Conservation (phyloP, 1,140 invertebrate genomes). For the Hestina assimilis region DNA sequence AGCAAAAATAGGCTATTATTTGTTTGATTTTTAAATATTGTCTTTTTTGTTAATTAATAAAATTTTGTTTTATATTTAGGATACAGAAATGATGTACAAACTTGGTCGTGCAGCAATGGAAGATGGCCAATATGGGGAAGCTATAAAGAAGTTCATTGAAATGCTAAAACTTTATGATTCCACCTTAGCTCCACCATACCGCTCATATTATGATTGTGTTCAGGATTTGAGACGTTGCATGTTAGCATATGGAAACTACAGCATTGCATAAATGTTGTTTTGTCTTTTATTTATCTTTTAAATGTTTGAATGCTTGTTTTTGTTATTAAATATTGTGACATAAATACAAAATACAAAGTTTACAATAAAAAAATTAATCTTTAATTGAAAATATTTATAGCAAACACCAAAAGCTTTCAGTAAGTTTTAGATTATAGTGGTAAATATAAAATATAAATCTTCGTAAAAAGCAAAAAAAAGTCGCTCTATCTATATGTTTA, state of each 20-base stretch:
- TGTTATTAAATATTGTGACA: not conserved
- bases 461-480: too few species aligned
- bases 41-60: conserved; percentile 1
- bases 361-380: too few species aligned
- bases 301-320: not conserved
- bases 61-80: conserved; percentile 62
- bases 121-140: conserved; percentile 81
- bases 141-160: conserved; percentile 84
- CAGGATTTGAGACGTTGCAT: conserved; percentile 88
- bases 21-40: too few species aligned
- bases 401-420: too few species aligned
- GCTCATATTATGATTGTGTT: conserved; percentile 90
- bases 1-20: too few species aligned
- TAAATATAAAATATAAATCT: too few species aligned
- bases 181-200: conserved; percentile 86
- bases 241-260: conserved; percentile 83
- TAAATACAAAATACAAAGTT: too few species aligned
- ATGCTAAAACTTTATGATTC: conserved; percentile 85
- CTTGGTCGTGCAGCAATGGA: conserved; percentile 82
- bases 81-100: conserved; percentile 85
- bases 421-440: too few species aligned
- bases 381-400: too few species aligned
- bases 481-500: too few species aligned
- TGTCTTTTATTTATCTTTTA: conserved; percentile 3
- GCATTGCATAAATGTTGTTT: conserved; percentile 45